Percentiles rank a stretch among this genome's conserved stretches.
Conservation (phyloP, 1,140 invertebrate genomes). For the Megalopta genalis region DNA sequence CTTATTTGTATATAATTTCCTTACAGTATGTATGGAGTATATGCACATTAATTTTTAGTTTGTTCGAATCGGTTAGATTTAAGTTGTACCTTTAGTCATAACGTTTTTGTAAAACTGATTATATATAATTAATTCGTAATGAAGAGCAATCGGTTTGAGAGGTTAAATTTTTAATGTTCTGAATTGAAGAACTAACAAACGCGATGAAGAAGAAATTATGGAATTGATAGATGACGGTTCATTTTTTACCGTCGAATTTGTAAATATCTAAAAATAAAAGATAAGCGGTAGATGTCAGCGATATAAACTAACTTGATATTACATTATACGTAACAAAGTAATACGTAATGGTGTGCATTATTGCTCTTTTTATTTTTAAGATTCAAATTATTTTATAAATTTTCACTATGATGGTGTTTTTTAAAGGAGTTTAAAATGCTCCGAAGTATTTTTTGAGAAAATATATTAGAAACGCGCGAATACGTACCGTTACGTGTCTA, state of each 20-base stretch:
- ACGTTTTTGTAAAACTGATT: conserved; percentile 42
- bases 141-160: conserved; percentile 46
- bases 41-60: conserved; percentile 54
- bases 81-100: conserved; percentile 53
- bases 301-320: conserved; percentile 42
- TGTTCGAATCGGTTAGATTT: conserved; percentile 38
- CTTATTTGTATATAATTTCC: conserved; percentile 64
- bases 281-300: conserved; percentile 35
- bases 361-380: conserved; percentile 42
- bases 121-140: conserved; percentile 28
- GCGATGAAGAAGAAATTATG: conserved; percentile 18
- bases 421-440: conserved; percentile 60
- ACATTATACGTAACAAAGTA: conserved; percentile 27
- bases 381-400: conserved; percentile 46
- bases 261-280: conserved; percentile 52
- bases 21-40: conserved; percentile 43
- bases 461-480: conserved; percentile 17
- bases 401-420: conserved; percentile 38
- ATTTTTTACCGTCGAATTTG: conserved; percentile 47
- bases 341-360: conserved; percentile 21
- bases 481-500: conserved; percentile 30
- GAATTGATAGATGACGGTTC: conserved; percentile 53
- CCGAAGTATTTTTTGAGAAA: conserved; percentile 19
- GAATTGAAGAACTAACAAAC: conserved; percentile 53
- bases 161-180: conserved; percentile 46